Conservation (phyloP, 2,113 vertebrate genomes). For the Pteronura brasiliensis region DNA sequence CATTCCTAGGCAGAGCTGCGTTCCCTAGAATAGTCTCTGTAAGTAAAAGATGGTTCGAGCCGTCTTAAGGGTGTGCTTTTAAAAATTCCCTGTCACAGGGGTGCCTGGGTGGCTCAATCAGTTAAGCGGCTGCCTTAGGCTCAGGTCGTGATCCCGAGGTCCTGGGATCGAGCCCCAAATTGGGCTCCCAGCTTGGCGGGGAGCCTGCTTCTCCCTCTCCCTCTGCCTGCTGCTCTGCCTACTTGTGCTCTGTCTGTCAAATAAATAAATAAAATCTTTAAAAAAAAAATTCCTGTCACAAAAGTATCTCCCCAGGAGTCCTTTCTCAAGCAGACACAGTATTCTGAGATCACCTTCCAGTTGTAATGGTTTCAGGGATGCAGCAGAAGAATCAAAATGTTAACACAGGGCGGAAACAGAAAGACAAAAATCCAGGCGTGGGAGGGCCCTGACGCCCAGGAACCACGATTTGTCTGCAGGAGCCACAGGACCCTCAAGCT, state of each 20-base stretch:
- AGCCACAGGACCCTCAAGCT: accelerated
- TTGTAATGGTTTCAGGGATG: neutral
- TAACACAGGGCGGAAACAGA: neutral
- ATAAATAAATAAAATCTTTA: no score
- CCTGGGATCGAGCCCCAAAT: no score
- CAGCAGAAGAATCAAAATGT: neutral
- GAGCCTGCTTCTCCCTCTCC: no score
- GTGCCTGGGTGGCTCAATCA: no score
- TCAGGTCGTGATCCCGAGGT: no score
- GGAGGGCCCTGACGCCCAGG: accelerated
- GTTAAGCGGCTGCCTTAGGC: no score
- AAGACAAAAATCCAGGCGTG: neutral
- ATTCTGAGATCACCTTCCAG: neutral
- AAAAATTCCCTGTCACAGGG: neutral
- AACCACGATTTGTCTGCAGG: neutral
- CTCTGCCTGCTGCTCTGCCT: no score
- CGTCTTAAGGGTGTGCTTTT: neutral
- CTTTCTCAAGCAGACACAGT: neutral
- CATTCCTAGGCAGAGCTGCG: neutral
- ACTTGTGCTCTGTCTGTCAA: no score
- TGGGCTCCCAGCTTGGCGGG: no score
- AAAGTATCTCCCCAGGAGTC: neutral
- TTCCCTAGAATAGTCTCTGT: neutral
- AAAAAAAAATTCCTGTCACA: neutral
- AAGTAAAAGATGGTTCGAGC: neutral